phyloP scores from a whole-genome alignment of 37 sponge, comb jelly and placozoan genomes.

The Theonella swinhoei region DNA sequence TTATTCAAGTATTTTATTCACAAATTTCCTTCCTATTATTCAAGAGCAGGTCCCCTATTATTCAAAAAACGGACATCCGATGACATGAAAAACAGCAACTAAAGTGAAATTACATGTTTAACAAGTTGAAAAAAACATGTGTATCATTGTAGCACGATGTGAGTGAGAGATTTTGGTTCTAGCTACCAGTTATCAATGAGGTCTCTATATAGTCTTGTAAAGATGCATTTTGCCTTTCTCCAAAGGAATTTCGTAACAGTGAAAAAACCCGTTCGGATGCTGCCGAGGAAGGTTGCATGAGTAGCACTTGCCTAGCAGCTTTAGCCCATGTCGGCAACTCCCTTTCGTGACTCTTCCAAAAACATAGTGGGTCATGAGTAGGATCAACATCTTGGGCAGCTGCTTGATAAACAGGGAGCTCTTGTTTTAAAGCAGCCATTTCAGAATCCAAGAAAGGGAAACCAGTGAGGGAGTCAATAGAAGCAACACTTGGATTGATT shows the following conservation, averaged over 20 bases:
- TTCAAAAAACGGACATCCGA: too few relatives aligned
- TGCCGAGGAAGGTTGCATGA: background rate
- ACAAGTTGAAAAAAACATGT: too few relatives aligned
- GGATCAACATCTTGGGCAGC: background rate
- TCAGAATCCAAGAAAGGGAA: too few relatives aligned
- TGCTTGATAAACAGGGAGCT: background rate
- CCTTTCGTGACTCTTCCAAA: background rate
- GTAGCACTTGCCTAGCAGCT: background rate
- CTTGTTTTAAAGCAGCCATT: background rate
- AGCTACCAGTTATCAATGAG: too few relatives aligned
- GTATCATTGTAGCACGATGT: too few relatives aligned
- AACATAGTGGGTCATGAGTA: background rate
- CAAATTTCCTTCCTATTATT: too few relatives aligned
- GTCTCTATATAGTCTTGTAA: slow-evolving; percentile 1
- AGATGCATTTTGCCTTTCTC: background rate
- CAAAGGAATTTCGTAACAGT: background rate
- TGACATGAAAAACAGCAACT: too few relatives aligned
- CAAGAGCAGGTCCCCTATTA: too few relatives aligned
- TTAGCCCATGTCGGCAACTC: background rate
- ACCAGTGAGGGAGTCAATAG: too few relatives aligned
- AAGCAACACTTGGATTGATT: background rate
- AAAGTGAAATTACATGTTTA: too few relatives aligned
- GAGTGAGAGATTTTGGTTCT: too few relatives aligned
- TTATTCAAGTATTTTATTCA: too few relatives aligned
- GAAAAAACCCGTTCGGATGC: background rate